phyloP scores from a whole-genome alignment of 2,888 invertebrate species.

The Calameuta filiformis region DNA sequence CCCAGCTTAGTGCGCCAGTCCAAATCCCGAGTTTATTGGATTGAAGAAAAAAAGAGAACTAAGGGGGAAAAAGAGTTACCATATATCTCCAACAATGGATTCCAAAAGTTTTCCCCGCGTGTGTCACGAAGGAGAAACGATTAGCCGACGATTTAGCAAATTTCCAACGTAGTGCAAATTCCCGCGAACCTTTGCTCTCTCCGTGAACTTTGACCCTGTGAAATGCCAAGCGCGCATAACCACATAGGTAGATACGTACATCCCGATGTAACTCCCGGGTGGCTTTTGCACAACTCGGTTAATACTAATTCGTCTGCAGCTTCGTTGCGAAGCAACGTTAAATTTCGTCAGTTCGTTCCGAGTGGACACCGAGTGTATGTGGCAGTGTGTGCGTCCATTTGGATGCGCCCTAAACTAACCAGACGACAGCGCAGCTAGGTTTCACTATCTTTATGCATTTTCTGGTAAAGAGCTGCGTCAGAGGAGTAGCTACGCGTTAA shows the following conservation, averaged over 20 bases:
- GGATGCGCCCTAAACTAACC: neutral
- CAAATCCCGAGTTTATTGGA: neutral
- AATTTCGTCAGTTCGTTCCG: neutral
- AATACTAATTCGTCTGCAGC: constrained; percentile 30
- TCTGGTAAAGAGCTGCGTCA: neutral
- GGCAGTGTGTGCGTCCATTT: neutral
- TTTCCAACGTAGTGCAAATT: neutral
- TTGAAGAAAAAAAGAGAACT: neutral
- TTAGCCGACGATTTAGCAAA: neutral
- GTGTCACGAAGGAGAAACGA: neutral
- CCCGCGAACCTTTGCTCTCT: neutral
- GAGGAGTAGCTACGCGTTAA: neutral
- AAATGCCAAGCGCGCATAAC: neutral
- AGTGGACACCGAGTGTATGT: neutral
- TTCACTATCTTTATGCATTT: neutral
- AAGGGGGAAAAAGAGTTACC: neutral
- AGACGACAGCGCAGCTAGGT: neutral
- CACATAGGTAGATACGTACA: neutral
- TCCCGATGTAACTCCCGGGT: constrained; percentile 8
- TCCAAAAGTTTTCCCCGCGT: neutral
- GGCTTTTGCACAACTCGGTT: constrained; percentile 40
- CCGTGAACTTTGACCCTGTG: neutral
- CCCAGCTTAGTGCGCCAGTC: neutral
- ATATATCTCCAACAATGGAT: neutral
- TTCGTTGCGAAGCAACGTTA: neutral